phyloP scores from a whole-genome alignment of 2,888 invertebrate species.

The Hipparchia semele region DNA sequence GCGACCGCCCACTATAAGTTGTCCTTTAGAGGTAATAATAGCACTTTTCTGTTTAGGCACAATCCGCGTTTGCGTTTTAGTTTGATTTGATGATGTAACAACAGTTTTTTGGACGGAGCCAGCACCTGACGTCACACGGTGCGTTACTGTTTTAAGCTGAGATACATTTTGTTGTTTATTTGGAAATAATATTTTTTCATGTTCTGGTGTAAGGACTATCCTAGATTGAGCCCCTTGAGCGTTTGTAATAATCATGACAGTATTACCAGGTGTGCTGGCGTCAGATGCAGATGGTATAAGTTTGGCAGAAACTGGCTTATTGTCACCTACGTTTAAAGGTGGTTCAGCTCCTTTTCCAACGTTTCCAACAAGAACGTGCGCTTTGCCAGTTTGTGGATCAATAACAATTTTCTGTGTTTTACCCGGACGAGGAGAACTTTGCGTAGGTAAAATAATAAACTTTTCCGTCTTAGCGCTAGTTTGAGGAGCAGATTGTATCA shows the following conservation, averaged over 20 bases:
- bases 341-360: slow-evolving; percentile 63
- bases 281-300: slow-evolving; percentile 64
- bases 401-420: slow-evolving; percentile 77
- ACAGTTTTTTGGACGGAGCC: slow-evolving; percentile 55
- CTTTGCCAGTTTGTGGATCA: slow-evolving; percentile 76
- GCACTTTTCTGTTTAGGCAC: slow-evolving; percentile 75
- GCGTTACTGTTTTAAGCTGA: slow-evolving; percentile 68
- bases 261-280: slow-evolving; percentile 69
- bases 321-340: slow-evolving; percentile 52
- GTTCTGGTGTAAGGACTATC: slow-evolving; percentile 83
- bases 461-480: slow-evolving; percentile 64
- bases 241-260: slow-evolving; percentile 86
- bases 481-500: slow-evolving; percentile 61
- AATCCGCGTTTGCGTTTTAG: slow-evolving; percentile 65
- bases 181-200: slow-evolving; percentile 83
- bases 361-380: slow-evolving; percentile 70
- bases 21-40: slow-evolving; percentile 83
- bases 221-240: slow-evolving; percentile 84
- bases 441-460: slow-evolving; percentile 72
- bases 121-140: slow-evolving; percentile 60
- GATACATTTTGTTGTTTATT: slow-evolving; percentile 74
- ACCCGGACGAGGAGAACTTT: slow-evolving; percentile 60
- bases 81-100: slow-evolving; percentile 50
- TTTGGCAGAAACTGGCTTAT: slow-evolving; percentile 71
- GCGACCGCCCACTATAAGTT: slow-evolving; percentile 76